Evolutionary conservation across 2,888 invertebrate genomes (phyloP).

Genomic region (Sicus ferrugineus): DNA sequence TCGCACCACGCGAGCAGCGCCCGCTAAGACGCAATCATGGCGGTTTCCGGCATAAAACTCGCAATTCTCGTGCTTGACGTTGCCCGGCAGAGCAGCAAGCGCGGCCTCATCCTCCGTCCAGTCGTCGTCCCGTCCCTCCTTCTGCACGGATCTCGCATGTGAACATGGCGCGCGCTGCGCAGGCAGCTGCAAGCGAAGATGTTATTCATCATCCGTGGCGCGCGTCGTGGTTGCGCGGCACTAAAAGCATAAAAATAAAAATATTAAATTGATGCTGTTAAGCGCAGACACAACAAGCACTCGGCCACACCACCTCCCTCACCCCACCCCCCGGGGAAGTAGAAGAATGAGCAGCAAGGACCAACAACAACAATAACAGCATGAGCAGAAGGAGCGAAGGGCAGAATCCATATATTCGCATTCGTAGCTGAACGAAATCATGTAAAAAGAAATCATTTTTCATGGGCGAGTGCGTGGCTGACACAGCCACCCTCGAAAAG

Average conservation of each 20-base stretch:
- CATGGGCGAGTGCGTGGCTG: constrained; percentile 33
- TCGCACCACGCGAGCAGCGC: background rate
- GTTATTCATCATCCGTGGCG: constrained; percentile 37
- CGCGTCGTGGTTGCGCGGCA: constrained; percentile 11
- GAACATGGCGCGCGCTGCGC: background rate
- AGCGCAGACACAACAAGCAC: constrained; percentile 14
- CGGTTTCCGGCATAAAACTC: constrained; percentile 12
- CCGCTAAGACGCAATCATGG: constrained; percentile 11
- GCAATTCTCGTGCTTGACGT: constrained; percentile 32
- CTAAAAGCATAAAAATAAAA: constrained; percentile 34
- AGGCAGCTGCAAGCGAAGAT: constrained; percentile 34
- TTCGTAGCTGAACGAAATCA: constrained; percentile 29
- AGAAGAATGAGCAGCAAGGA: background rate
- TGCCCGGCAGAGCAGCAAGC: constrained; percentile 33
- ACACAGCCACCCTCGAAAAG: background rate
- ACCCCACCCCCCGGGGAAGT: constrained; percentile 2
- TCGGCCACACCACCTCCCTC: background rate
- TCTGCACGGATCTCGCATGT: background rate
- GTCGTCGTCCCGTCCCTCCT: background rate
- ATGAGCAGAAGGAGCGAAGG: too few relatives aligned
- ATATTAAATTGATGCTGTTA: constrained; percentile 35
- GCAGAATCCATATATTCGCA: too few relatives aligned
- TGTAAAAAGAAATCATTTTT: constrained; percentile 35
- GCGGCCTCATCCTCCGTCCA: background rate
- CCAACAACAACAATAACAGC: background rate